phyloP scores from a whole-genome alignment of 2,888 invertebrate genomes.

The Cremastobaeus sp. region DNA sequence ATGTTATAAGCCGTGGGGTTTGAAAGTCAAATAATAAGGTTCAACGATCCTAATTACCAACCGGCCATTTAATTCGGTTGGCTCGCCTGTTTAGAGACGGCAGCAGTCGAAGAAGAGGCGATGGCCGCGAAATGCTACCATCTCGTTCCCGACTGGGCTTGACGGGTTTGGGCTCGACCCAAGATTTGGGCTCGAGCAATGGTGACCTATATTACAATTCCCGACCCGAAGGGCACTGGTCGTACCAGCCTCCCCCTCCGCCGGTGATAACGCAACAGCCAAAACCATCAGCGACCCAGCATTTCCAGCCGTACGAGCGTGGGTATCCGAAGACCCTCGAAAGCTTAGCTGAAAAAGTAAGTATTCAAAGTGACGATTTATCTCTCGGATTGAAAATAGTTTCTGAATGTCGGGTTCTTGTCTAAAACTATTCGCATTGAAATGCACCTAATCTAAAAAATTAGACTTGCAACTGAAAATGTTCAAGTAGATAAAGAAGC shows the following conservation, averaged over 20 bases:
- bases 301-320: constrained; percentile 93
- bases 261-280: constrained; percentile 95
- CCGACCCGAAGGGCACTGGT: constrained; percentile 80
- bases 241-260: constrained; percentile 88
- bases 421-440: constrained; percentile 45
- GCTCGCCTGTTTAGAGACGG: constrained; percentile 80
- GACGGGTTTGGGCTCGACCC: constrained; percentile 79
- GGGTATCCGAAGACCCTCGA: constrained; percentile 92
- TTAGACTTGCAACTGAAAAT: too few species aligned
- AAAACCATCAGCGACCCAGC: constrained; percentile 85
- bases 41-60: not conserved
- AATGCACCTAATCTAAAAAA: too few species aligned
- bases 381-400: too few species aligned
- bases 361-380: constrained; percentile 45
- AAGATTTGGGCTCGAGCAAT: constrained; percentile 79
- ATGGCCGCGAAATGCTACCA: constrained; percentile 88
- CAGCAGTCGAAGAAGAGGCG: constrained; percentile 82
- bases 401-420: constrained; percentile 53
- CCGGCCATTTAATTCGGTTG: too few species aligned
- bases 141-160: constrained; percentile 87
- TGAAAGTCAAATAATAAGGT: not conserved
- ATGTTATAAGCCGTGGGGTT: too few species aligned
- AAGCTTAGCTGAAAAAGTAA: constrained; percentile 91
- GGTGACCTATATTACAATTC: constrained; percentile 92
- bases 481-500: too few species aligned